Conservation (phyloP, 1,140 invertebrate genomes). For the Calliphora vicina region DNA sequence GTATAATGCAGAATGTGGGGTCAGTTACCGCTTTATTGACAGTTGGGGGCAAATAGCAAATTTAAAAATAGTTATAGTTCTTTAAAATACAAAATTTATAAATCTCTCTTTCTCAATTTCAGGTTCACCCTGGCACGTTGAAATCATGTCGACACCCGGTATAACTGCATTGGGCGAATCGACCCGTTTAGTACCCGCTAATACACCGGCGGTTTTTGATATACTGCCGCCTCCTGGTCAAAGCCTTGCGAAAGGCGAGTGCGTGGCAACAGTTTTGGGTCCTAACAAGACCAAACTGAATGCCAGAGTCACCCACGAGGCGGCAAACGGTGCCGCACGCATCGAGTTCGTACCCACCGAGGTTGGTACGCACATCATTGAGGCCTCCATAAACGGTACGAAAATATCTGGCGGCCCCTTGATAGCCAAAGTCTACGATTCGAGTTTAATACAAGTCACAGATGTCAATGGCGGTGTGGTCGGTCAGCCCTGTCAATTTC, state of each 20-base stretch:
- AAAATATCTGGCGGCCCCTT: constrained; percentile 86
- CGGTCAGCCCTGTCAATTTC: constrained; percentile 91
- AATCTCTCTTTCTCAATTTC: background rate
- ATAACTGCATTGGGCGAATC: constrained; percentile 80
- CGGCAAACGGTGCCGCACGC: constrained; percentile 77
- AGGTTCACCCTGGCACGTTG: constrained; percentile 91
- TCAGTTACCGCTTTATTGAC: too few species aligned
- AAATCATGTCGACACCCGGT: constrained; percentile 80
- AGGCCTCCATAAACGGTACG: constrained; percentile 85
- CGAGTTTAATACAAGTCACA: constrained; percentile 88
- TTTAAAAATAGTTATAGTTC: too few species aligned
- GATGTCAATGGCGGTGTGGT: constrained; percentile 91
- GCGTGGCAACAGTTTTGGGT: constrained; percentile 66
- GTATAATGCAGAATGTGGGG: too few species aligned
- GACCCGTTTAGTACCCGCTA: constrained; percentile 85
- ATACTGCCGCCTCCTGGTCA: constrained; percentile 67
- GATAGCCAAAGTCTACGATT: constrained; percentile 92
- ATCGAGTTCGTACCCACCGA: constrained; percentile 91
- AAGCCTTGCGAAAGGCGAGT: constrained; percentile 62
- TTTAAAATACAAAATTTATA: background rate
- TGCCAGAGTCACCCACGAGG: constrained; percentile 76
- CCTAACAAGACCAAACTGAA: constrained; percentile 67
- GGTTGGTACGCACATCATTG: constrained; percentile 90
- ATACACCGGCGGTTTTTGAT: constrained; percentile 86
- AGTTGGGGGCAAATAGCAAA: too few species aligned